A percentile compares a stretch with the other conserved stretches of the same genome.
These are phyloP conservation scores for Ericerus pela DNA, from an alignment of 1,140 invertebrate genomes.

Conservation along the genomic window DNA sequence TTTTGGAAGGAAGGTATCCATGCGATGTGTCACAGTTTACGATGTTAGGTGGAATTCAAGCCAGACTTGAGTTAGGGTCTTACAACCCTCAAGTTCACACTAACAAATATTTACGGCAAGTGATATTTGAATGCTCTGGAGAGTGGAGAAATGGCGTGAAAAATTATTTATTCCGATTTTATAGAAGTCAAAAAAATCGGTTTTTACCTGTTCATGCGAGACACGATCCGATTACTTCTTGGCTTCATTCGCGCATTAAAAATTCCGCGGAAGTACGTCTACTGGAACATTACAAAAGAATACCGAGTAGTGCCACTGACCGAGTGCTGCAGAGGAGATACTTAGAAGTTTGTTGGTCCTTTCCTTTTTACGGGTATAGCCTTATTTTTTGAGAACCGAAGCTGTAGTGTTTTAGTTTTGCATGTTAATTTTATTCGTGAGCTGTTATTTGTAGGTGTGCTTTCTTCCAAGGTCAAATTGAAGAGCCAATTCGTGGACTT, in stretches of 20 bases:
- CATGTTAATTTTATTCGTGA: not conserved
- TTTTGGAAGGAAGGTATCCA: conserved; percentile 72
- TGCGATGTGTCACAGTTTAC: conserved; percentile 72
- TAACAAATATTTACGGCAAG: conserved; percentile 56
- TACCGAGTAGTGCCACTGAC: conserved; percentile 60
- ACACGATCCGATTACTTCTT: conserved; percentile 33
- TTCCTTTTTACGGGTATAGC: conserved; percentile 73
- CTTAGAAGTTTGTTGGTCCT: conserved; percentile 71
- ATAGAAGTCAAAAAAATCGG: conserved; percentile 45
- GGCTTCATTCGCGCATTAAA: conserved; percentile 55
- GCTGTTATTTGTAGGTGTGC: conserved; percentile 41
- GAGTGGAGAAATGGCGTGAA: too few species aligned
- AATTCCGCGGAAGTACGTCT: conserved; percentile 70
- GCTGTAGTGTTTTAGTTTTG: not conserved
- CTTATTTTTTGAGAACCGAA: not conserved
- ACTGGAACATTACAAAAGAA: conserved; percentile 71
- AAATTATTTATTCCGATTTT: conserved; percentile 19
- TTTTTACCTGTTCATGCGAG: conserved; percentile 56
- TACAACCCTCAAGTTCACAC: conserved; percentile 75
- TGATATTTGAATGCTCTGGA: not conserved
- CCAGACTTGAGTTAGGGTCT: conserved; percentile 69
- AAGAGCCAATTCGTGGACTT: conserved; percentile 68
- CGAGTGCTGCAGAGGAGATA: conserved; percentile 74
- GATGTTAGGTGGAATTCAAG: conserved; percentile 75
- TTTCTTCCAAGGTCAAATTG: conserved; percentile 78